Evolutionary conservation across 2,113 vertebrate genomes (phyloP).

Genomic region (Equus przewalskii): DNA sequence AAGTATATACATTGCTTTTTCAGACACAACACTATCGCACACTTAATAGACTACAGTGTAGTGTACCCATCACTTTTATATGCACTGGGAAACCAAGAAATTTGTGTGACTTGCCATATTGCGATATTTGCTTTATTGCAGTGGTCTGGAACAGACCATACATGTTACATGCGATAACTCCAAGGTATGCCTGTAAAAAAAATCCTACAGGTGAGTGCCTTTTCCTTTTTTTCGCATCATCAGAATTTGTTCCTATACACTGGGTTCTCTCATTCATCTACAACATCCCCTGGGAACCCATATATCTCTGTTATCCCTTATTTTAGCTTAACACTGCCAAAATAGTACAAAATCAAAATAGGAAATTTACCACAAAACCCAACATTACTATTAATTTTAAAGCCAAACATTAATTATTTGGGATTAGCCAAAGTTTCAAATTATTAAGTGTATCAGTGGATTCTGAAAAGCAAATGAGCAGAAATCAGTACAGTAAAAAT

Average conservation of each 20-base stretch:
- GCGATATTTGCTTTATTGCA: no score
- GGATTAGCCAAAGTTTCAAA: constrained; percentile 18
- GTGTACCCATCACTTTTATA: no score
- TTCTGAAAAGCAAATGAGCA: neutral
- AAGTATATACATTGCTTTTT: no score
- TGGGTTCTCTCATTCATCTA: neutral
- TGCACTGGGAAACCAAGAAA: no score
- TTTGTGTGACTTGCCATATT: no score
- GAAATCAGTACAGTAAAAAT: neutral
- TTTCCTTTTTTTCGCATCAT: neutral
- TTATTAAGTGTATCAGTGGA: neutral
- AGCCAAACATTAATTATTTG: constrained; percentile 22
- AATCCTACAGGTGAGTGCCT: neutral
- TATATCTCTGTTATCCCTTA: neutral
- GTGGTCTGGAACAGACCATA: no score
- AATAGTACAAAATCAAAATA: constrained; percentile 14
- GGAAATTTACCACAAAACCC: neutral
- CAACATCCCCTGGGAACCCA: neutral
- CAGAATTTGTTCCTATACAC: neutral
- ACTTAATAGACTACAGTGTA: no score
- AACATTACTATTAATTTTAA: neutral
- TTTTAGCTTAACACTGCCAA: neutral
- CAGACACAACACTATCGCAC: no score
- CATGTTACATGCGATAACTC: no score
- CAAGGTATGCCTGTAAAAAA: neutral